A percentile compares a stretch with the other conserved stretches of the same genome.
phyloP scores from a whole-genome alignment of 2,888 invertebrate species.

The Phragmatobia fuliginosa region DNA sequence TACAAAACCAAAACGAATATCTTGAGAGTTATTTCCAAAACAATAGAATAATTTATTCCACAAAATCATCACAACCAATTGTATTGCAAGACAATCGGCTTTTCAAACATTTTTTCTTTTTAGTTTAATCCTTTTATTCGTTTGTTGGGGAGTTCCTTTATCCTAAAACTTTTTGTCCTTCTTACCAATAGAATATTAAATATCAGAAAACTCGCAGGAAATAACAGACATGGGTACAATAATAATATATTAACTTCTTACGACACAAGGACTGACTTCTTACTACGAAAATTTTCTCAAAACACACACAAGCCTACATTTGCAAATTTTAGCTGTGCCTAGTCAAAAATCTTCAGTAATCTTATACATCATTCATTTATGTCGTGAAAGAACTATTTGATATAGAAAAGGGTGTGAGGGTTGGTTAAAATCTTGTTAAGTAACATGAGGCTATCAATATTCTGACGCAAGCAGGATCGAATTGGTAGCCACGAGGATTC shows the following conservation, averaged over 20 bases:
- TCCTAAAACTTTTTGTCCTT: constrained; percentile 32
- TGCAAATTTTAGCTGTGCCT: neutral
- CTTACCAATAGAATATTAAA: constrained; percentile 44
- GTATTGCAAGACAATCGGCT: constrained; percentile 45
- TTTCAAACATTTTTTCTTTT: constrained; percentile 38
- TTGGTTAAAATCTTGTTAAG: neutral
- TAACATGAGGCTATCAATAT: neutral
- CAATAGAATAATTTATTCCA: constrained; percentile 36
- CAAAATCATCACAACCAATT: constrained; percentile 42
- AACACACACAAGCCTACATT: neutral
- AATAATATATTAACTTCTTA: neutral
- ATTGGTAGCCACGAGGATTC: too few relatives aligned
- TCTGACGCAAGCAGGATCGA: too few relatives aligned
- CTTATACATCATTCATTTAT: neutral
- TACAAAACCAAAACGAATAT: constrained; percentile 8
- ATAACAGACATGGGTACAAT: constrained; percentile 15
- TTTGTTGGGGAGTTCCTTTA: constrained; percentile 27
- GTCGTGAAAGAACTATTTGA: neutral
- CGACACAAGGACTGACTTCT: neutral
- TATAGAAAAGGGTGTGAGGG: neutral
- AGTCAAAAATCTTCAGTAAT: neutral
- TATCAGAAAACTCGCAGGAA: constrained; percentile 22
- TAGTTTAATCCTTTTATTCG: constrained; percentile 44
- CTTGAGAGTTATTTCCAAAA: constrained; percentile 22
- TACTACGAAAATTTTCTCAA: neutral